These are phyloP conservation scores for Zoanthus sansibaricus DNA, from an alignment of 92 coral and sea anemone genomes.

Conservation along the genomic window DNA sequence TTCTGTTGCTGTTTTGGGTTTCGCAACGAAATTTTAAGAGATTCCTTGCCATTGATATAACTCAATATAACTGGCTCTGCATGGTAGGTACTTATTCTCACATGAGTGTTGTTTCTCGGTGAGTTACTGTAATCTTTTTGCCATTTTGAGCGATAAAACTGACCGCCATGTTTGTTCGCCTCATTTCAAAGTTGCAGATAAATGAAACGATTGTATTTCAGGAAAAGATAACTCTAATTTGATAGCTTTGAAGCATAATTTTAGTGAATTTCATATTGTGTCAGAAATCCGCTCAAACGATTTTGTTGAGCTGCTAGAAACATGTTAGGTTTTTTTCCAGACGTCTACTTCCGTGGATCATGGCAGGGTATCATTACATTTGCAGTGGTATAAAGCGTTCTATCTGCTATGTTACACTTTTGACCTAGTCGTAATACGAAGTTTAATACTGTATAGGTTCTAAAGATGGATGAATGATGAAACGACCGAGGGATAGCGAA, in stretches of 20 bases:
- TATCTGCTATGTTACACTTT: not conserved
- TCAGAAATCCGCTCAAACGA: not conserved
- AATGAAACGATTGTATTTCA: not conserved
- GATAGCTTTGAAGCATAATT: not conserved
- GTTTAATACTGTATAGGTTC: not conserved
- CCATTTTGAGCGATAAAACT: slow-evolving; percentile 16
- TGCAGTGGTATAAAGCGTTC: not conserved
- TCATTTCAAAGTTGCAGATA: slow-evolving; percentile 1
- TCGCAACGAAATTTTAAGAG: slow-evolving; percentile 33
- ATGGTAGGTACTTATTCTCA: slow-evolving; percentile 20
- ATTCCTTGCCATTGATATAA: not conserved
- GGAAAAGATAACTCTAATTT: not conserved
- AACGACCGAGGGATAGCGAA: not conserved
- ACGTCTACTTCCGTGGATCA: slow-evolving; percentile 31
- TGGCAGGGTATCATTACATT: not conserved
- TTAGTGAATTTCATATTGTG: not conserved
- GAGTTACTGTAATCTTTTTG: slow-evolving; percentile 1
- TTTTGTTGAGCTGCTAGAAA: not conserved
- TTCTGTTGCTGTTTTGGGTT: slow-evolving; percentile 55
- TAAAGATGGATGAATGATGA: slow-evolving; percentile 33
- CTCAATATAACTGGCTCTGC: not conserved
- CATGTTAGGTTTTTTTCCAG: not conserved
- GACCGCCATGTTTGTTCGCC: slow-evolving; percentile 48
- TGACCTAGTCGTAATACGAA: not conserved
- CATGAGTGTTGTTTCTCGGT: slow-evolving; percentile 6